A percentile compares a stretch with the other conserved stretches of the same genome.
Evolutionary conservation across 2,113 vertebrate genomes (phyloP).

Genomic region (Piaya cayana): DNA sequence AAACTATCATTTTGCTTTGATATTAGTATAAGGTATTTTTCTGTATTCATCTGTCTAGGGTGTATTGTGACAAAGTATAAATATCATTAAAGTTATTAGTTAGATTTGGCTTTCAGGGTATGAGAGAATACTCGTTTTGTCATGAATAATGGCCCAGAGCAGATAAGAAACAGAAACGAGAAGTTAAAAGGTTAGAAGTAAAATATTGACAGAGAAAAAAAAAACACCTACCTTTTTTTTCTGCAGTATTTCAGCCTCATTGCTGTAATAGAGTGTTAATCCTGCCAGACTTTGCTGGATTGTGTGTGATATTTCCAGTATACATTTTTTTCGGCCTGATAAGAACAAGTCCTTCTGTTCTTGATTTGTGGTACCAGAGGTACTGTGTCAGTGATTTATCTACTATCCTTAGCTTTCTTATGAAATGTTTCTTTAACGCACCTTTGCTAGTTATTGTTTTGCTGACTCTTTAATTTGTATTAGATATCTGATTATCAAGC

Average conservation of each 20-base stretch:
- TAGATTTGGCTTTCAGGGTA: neutral
- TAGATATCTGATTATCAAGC: neutral
- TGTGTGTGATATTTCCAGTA: neutral
- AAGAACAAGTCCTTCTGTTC: neutral
- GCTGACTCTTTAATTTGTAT: neutral
- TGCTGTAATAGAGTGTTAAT: neutral
- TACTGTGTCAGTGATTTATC: neutral
- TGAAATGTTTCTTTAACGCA: neutral
- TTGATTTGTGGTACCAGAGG: neutral
- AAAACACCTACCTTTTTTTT: neutral
- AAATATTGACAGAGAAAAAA: no score
- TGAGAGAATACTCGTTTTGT: neutral
- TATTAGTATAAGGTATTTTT: neutral
- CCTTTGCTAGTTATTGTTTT: neutral
- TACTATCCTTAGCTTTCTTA: neutral
- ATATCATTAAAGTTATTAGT: neutral
- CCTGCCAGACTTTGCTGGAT: neutral
- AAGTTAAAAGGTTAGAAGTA: neutral
- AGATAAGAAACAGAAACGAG: neutral
- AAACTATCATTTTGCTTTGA: fast-evolving
- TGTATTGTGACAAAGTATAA: neutral
- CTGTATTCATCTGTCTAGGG: neutral
- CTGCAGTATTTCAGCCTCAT: neutral
- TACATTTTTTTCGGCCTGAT: neutral
- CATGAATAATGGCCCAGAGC: neutral